phyloP scores from a whole-genome alignment of 2,797 vertebrate genomes.

The Crocidura indochinensis region DNA sequence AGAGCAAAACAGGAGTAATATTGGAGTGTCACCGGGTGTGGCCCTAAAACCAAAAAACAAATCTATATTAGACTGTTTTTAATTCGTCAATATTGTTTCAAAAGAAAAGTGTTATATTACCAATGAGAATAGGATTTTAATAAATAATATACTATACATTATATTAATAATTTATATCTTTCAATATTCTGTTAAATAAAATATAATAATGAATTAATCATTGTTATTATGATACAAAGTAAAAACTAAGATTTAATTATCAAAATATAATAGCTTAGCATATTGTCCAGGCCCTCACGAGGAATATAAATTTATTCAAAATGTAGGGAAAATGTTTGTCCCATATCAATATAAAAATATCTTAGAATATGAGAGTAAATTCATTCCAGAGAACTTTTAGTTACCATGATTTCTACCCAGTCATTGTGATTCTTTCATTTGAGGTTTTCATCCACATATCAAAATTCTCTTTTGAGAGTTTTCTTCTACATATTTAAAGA shows the following conservation, averaged over 20 bases:
- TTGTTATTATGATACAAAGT: not conserved
- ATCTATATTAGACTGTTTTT: not conserved
- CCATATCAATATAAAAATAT: not conserved
- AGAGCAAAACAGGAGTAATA: too few relatives aligned
- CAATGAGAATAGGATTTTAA: slow-evolving; percentile 45
- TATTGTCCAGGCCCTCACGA: not conserved
- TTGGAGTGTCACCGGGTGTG: too few relatives aligned
- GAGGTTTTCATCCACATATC: not conserved
- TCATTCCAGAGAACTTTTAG: not conserved
- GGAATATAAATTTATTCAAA: not conserved
- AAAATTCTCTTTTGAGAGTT: not conserved
- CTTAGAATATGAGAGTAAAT: not conserved
- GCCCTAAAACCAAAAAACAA: too few relatives aligned
- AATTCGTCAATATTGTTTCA: slow-evolving; percentile 46
- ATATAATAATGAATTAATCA: slow-evolving; percentile 46
- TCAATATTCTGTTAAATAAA: slow-evolving; percentile 3
- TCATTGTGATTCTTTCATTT: not conserved
- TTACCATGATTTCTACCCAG: not conserved
- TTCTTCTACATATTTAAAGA: slow-evolving; percentile 1
- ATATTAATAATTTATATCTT: not conserved
- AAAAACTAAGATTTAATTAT: slow-evolving; percentile 18
- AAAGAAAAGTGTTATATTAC: not conserved
- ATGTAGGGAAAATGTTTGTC: not conserved
- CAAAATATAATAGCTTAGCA: slow-evolving; percentile 4
- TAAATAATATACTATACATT: not conserved